Percentiles rank a stretch among this genome's conserved stretches.
Evolutionary conservation across 2,797 vertebrate genomes (phyloP).

Genomic region (Enteromius argenteus): DNA sequence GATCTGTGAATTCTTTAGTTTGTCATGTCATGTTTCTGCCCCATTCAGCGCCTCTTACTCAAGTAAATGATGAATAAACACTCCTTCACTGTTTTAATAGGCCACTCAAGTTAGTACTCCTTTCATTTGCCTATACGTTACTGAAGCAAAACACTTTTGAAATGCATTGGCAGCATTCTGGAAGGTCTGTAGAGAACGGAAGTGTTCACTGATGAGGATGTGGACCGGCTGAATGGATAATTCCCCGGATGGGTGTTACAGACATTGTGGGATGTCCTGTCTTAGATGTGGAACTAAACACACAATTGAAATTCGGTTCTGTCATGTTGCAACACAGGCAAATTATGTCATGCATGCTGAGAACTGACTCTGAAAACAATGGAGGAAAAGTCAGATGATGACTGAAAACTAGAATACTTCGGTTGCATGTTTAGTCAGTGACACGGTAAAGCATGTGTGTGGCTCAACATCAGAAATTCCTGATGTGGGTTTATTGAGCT

Average conservation of each 20-base stretch:
- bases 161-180: neutral
- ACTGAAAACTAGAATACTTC: neutral
- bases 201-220: slow-evolving; percentile 38
- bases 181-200: slow-evolving; percentile 48
- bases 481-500: neutral
- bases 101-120: neutral
- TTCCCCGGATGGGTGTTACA: slow-evolving; percentile 43
- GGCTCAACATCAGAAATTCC: neutral
- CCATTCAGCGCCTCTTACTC: neutral
- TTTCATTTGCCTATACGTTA: neutral
- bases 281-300: slow-evolving; percentile 23
- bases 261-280: slow-evolving; percentile 25
- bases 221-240: slow-evolving; percentile 21
- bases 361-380: neutral
- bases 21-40: neutral
- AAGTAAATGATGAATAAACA: neutral
- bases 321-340: neutral
- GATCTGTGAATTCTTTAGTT: neutral
- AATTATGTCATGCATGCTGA: neutral
- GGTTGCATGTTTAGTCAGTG: neutral
- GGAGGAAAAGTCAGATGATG: neutral
- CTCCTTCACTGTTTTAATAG: slow-evolving; percentile 11
- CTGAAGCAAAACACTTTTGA: slow-evolving; percentile 17
- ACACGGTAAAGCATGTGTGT: neutral
- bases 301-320: slow-evolving; percentile 1